Base-by-base conservation (phyloP, 2,888 invertebrate species). In the Stenotaenia linearis region DNA sequence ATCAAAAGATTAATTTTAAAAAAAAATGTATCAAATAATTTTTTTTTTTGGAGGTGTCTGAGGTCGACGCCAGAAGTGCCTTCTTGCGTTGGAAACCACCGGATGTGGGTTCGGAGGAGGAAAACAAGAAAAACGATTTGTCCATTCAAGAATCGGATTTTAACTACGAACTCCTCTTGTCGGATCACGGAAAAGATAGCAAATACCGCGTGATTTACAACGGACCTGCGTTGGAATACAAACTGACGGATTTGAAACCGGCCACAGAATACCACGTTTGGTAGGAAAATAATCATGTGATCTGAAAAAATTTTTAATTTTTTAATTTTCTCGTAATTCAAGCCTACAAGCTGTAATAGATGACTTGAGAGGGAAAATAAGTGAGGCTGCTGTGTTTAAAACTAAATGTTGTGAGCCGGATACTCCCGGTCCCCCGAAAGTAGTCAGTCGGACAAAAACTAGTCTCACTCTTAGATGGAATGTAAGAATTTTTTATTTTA, bases 201-300 rank as follows among this genome's bases (percentile, higher is more conserved):
- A 91, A 93, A 85, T 95, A 93, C 87, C 93, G 93, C 88, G 25
- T 69, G 10, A 69, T 78, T 0, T 32, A 78, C 21, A 78, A 18
- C 21, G 78, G 78, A 61, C n/a, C 50, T 78, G 56, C 28, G 25
- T n/a, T 61, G 7, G 61, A 78, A 30, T 83, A 84, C 81, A 88
- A 88, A 83, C 91, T 96, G 81, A 91, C 93, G 86, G 94, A 95
- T 87, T 88, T 96, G 84, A 91, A 92, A 85, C 95, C 96, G 15
- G 94, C 93, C n/a, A 92, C 93, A 85, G 93, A 94, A 85, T 96
- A 95, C 87, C 91, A 92, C 81, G 92, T 95, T 83, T 92, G 93
- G 87, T 87, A 83, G 85, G 30, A 30, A 1, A 25, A 5, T 32
- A 79, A 37, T 75, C n/a, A n/a, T n/a, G n/a, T n/a, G n/a, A n/a